Evolutionary conservation across 2,888 invertebrate species (phyloP), one percentile per base, ranked within the genome.

Genomic region (Xanthia togata): DNA sequence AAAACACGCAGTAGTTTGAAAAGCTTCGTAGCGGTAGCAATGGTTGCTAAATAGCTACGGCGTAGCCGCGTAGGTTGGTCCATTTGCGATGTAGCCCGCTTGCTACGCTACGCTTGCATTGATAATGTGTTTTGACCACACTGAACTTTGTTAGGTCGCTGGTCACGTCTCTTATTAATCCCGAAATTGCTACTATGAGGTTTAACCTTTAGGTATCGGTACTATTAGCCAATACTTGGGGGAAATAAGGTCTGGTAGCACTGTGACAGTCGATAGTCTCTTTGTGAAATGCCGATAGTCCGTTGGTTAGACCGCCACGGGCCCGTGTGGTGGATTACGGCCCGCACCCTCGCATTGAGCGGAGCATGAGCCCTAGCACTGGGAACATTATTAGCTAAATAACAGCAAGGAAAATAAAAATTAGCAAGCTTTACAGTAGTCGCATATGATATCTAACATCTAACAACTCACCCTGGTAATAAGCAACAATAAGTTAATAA

Each of bases 11-110:
- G 55, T 26, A 63, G 62, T 74, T 47, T 47, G 38, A 79, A 73
- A 73, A 62, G 57, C 41, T 64, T 67, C 67, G 73, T 73, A 79
- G 80, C 60, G 67, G 73, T 73, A 79, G 80, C 60, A 73, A 41
- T 69, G 35, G 68, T 53, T 74, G 53, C 53, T 55, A 75, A 75
- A 75, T 55, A 60, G 64, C 76, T 79, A 81, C 75, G 81, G 44
- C 69, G 81, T 81, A 71, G 79, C 35, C 57, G 53, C 35, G 69
- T 47, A 79, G 57, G 26, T 20, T 14, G 23, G 71, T 59, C 57
- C 50, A 64, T 72, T 53, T 79, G 73, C 67, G 23, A 47, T 41
- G 23, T 68, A 68, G 55, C 62, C 31, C 41, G 31, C 72, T 23
- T 26, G 38, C 38, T 57, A 26, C 17, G 63, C 44, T 79, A 78